phyloP scores from a whole-genome alignment of 2,888 invertebrate species.

The Tenthredo distinguenda region DNA sequence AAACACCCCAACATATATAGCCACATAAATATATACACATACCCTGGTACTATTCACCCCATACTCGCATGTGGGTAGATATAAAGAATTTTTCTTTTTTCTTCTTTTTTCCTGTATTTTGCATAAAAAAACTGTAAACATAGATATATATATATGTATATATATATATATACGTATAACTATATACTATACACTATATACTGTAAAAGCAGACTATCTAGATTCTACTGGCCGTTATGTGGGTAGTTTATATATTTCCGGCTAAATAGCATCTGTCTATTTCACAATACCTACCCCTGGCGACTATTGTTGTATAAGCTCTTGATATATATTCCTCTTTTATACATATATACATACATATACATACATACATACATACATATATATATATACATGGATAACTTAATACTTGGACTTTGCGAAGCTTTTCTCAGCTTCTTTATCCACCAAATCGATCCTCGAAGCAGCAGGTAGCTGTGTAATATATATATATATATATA shows the following conservation, averaged over 20 bases:
- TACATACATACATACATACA: too few species aligned
- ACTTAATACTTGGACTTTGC: background rate
- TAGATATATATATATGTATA: background rate
- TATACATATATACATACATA: background rate
- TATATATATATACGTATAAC: background rate
- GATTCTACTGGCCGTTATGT: background rate
- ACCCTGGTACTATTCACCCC: background rate
- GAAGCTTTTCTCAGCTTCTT: background rate
- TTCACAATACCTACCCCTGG: slow-evolving; percentile 6
- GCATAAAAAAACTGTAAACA: too few species aligned
- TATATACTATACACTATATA: background rate
- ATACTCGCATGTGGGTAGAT: background rate
- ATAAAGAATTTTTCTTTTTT: background rate
- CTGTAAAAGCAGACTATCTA: background rate
- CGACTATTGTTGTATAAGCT: slow-evolving; percentile 24
- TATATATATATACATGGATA: background rate
- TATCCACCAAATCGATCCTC: background rate
- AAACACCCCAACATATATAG: background rate
- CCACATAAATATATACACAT: background rate
- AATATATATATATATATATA: background rate
- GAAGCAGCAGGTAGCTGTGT: background rate
- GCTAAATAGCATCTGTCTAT: slow-evolving; percentile 4
- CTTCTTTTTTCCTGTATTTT: background rate
- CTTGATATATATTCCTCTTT: background rate
- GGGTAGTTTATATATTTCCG: slow-evolving; percentile 9